Base-by-base conservation (phyloP, 2,888 invertebrate genomes). In the Coleophora deauratella region DNA sequence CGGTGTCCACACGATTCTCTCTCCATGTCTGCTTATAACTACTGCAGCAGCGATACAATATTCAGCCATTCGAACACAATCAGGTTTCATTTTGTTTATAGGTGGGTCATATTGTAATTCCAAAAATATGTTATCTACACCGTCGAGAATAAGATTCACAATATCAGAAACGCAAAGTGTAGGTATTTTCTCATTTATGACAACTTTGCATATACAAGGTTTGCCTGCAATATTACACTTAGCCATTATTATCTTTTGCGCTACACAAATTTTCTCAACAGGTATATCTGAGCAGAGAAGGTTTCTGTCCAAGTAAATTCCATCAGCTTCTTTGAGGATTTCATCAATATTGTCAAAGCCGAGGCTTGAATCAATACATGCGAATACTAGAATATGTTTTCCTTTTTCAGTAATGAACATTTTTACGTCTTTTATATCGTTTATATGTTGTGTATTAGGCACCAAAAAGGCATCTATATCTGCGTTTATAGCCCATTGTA, bases 91-190 rank as follows among this genome's bases (percentile, higher is more conserved):
- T 10, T 27, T 30, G 12, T 31, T 28, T 2, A 38, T 3, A 9
- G 38, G 38, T 2, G 38, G 4, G 7, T 30, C 38, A 30, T 32
- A 38, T 13, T 38, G 38, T 13, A 38, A 14, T n/a, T 38, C 38
- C 13, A 38, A 14, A 84, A 88, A 87, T 33, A 95, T 90, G 62
- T 93, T 93, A 62, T 95, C 95, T 27, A 91, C 91, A 8, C 94
- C 94, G 69, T 95, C 95, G 13, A 94, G 76, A 38, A 96, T 89
- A 3, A 93, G 92, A 68, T 94, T 94, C 21, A 94, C 94, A 2
- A 95, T 93, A 62, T 94, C 94, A 12, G 91, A 59, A 92, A 87
- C 0, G 92, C 93, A 9, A 93, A 91, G 30, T 90, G 78, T 33
- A 91, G 92, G 60, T 91, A 92, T 60, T 88, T 89, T n/a, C 90